Evolutionary conservation across 2,797 vertebrate genomes (phyloP).

Genomic region (Luscinia luscinia): DNA sequence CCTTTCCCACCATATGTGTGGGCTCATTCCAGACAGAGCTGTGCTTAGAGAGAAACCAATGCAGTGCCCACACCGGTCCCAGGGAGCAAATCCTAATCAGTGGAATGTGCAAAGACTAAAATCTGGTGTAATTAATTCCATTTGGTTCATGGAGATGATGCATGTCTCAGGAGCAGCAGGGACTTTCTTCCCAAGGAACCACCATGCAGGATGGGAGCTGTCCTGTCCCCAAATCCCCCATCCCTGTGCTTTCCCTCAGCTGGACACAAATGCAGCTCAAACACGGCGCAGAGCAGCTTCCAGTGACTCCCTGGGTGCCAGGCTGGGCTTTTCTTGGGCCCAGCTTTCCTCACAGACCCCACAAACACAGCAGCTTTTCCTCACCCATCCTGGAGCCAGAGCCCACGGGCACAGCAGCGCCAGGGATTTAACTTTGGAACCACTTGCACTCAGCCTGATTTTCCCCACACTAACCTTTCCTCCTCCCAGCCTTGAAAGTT

Average conservation of each 20-base stretch:
- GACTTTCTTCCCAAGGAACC: background rate
- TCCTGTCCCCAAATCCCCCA: background rate
- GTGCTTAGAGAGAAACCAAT: background rate
- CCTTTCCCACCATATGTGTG: background rate
- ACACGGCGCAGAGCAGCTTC: fast-evolving
- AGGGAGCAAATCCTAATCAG: background rate
- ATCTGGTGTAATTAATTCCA: background rate
- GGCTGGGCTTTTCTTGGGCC: too few species aligned
- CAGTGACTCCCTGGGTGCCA: background rate
- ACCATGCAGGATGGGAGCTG: background rate
- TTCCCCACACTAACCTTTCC: background rate
- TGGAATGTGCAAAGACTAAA: background rate
- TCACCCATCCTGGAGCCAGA: background rate
- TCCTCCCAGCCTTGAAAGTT: conserved; percentile 46
- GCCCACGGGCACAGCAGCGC: fast-evolving
- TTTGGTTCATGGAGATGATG: background rate
- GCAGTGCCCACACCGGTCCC: background rate
- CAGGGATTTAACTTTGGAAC: background rate
- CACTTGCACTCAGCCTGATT: background rate
- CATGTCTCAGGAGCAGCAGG: background rate
- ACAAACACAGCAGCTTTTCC: background rate
- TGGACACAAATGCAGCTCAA: background rate
- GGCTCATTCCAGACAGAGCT: background rate
- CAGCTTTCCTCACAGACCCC: background rate
- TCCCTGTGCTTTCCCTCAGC: fast-evolving